Base-by-base conservation (phyloP, 2,888 invertebrate species). In the Caenorhabditis parvicauda region DNA sequence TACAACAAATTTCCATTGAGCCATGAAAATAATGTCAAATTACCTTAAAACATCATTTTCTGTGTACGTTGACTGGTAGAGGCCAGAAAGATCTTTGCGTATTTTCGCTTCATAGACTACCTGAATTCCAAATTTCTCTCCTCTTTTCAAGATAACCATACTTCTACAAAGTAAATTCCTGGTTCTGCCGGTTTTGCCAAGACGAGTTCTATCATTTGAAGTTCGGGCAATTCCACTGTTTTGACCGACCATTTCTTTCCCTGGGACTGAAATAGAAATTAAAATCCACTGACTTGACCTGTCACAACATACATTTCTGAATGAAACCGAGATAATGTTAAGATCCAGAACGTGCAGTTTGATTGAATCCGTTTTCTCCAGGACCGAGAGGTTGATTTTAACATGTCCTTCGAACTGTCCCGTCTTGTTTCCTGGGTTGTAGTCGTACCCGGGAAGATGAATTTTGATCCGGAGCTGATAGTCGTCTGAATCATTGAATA, bases 381-480 rank as follows among this genome's bases (percentile, higher is more conserved):
- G 49, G 7, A 72, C 69, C 25, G 55, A 48, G 44, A 77, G 52
- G 38, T 68, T 65, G 29, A 78, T 72, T n/a, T 35, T 37, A 7
- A 70, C 67, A 41, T 68, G 61, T 46, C 64, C 79, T 39, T 78
- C 75, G 41, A 76, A 76, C 4, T 27, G 69, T 70, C 5, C 60
- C 59, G n/a, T n/a, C n/a, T n/a, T n/a, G 5, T 39, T 49, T 14
- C 58, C 62, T 9, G 64, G 43, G 39, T 55, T 54, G 17, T 62
- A 64, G 2, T 61, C 75, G 49, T 73, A 78, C 4, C 79, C 79
- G 6, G 79, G 79, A n/a, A 79, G 56, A 56, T 76, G 74, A 5
- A 74, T 64, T 51, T 78, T 77, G 52, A 77, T 52, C 1, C 64
- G 62, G 32, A 77, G 56, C 29, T 76, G 69, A 51, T 77, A 77